Evolutionary conservation across 2,797 vertebrate species (phyloP).

Genomic region (Eidolon dupreanum): DNA sequence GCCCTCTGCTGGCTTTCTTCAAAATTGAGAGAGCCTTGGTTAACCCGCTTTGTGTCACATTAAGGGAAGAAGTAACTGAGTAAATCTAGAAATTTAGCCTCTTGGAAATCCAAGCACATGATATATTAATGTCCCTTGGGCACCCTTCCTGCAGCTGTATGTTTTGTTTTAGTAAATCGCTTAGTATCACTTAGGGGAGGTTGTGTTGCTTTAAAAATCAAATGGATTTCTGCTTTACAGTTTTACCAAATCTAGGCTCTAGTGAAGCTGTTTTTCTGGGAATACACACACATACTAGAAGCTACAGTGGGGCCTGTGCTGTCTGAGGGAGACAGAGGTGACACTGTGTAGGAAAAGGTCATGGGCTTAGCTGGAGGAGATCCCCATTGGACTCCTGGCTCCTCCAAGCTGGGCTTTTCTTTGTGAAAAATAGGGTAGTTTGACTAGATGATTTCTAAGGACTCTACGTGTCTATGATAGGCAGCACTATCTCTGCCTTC

Average conservation of each 20-base stretch:
- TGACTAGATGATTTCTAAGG: conserved; percentile 37
- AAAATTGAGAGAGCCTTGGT: neutral
- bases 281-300: neutral
- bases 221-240: neutral
- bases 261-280: neutral
- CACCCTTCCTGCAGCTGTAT: neutral
- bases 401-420: neutral
- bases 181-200: neutral
- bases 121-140: neutral
- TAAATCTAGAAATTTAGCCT: neutral
- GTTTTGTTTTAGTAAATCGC: neutral
- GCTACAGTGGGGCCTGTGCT: neutral
- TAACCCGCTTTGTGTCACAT: rapidly evolving
- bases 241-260: neutral
- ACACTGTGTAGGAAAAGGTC: neutral
- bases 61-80: neutral
- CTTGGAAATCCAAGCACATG: neutral
- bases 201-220: neutral
- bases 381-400: neutral
- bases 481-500: neutral
- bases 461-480: neutral
- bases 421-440: neutral
- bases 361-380: no score
- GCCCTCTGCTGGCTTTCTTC: neutral
- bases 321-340: rapidly evolving